A percentile compares a stretch with the other conserved stretches of the same genome.
Conservation (phyloP, 1,140 invertebrate species). For the Listronotus bonariensis region DNA sequence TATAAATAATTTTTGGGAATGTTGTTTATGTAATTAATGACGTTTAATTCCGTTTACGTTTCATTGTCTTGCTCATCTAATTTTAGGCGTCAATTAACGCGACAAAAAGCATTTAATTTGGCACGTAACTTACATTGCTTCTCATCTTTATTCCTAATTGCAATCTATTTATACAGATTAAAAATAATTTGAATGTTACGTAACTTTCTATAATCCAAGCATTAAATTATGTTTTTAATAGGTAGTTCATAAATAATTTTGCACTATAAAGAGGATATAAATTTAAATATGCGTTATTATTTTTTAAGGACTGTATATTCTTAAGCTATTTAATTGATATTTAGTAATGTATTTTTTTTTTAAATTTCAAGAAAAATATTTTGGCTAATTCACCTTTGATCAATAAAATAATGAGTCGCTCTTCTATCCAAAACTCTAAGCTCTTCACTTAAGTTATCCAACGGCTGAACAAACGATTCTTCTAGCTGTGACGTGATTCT, state of each 20-base stretch:
- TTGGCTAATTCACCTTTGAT: conserved; percentile 64
- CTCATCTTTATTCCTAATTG: conserved; percentile 18
- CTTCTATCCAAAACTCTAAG: conserved; percentile 67
- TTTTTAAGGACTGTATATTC: no score
- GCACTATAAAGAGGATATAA: no score
- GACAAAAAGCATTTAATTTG: conserved; percentile 32
- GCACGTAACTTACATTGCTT: conserved; percentile 21
- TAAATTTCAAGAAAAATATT: no score
- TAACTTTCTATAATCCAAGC: conserved; percentile 3
- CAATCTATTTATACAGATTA: conserved; percentile 20
- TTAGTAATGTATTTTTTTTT: no score
- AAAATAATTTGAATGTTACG: conserved; percentile 3
- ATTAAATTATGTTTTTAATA: no score
- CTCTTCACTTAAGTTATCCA: conserved; percentile 63
- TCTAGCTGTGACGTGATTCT: conserved; percentile 55
- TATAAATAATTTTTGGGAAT: conserved; percentile 7
- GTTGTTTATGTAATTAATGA: conserved; percentile 1
- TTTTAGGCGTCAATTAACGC: conserved; percentile 11
- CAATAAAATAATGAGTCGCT: conserved; percentile 62
- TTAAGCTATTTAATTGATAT: no score
- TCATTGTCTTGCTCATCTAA: conserved; percentile 9
- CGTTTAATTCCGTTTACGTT: background rate
- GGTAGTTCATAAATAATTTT: no score
- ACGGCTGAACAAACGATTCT: conserved; percentile 61
- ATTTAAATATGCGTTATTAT: no score